A percentile compares a stretch with the other conserved stretches of the same genome.
Evolutionary conservation across 2,797 vertebrate genomes (phyloP).

Genomic region (Adelosebastes latens): DNA sequence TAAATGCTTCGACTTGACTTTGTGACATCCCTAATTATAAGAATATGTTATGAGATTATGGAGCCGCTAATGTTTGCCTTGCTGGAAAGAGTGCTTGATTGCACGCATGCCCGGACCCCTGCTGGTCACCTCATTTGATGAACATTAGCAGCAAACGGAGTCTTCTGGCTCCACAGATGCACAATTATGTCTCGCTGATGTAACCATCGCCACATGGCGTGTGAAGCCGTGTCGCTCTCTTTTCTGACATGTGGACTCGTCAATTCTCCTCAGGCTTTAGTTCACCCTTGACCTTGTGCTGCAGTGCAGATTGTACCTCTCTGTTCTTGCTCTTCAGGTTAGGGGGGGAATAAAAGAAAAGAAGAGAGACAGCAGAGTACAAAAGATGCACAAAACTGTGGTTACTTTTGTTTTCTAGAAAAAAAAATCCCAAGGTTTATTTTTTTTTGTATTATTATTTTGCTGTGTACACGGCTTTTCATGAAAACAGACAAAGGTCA

Average conservation of each 20-base stretch:
- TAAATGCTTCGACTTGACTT: background rate
- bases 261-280: conserved; percentile 10
- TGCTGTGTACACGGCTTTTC: conserved; percentile 47
- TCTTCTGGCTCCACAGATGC: conserved; percentile 24
- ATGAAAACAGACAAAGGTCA: conserved; percentile 73
- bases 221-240: background rate
- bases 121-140: conserved; percentile 23
- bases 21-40: background rate
- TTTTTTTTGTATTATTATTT: conserved; percentile 23
- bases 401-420: conserved; percentile 21
- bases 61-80: conserved; percentile 18
- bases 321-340: conserved; percentile 10
- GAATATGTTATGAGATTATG: conserved; percentile 9
- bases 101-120: background rate
- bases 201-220: conserved; percentile 20
- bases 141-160: conserved; percentile 9
- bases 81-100: background rate
- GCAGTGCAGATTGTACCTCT: conserved; percentile 2
- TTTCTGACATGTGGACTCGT: conserved; percentile 15
- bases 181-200: conserved; percentile 13
- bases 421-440: conserved; percentile 38
- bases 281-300: conserved; percentile 29
- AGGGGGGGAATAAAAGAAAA: background rate
- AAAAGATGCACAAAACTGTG: conserved; percentile 22
- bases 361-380: background rate